Conservation (phyloP, 2,797 vertebrate genomes). For the Trachurus trachurus region DNA sequence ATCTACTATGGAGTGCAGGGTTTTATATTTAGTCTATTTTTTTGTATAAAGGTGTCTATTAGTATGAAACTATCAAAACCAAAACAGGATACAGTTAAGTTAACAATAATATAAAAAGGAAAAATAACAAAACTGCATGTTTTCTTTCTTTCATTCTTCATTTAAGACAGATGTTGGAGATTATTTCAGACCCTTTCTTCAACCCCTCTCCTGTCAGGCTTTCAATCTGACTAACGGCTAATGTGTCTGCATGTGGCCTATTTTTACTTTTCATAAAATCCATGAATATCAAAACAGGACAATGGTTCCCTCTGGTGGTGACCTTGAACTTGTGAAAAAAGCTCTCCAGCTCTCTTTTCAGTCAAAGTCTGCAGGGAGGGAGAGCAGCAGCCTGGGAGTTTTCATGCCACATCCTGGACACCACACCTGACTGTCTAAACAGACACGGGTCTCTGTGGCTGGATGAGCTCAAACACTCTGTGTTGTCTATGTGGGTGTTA, state of each 20-base stretch:
- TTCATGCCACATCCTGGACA: conserved; percentile 68
- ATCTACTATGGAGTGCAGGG: background rate
- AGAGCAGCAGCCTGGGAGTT: background rate
- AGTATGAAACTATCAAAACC: too few species aligned
- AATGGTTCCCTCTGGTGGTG: background rate
- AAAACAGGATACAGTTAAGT: too few species aligned
- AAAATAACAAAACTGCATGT: too few species aligned
- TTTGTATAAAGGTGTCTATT: background rate
- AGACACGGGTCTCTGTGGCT: conserved; percentile 35
- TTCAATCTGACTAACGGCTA: background rate
- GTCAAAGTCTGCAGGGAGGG: conserved; percentile 5
- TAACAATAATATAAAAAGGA: too few species aligned
- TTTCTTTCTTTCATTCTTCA: too few species aligned
- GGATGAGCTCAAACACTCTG: conserved; percentile 15
- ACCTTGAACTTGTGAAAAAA: background rate
- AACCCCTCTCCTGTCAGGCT: background rate
- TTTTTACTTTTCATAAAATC: background rate
- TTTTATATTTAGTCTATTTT: background rate
- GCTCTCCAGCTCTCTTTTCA: background rate
- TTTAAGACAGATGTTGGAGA: too few species aligned
- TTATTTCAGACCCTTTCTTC: background rate
- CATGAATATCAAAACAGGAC: conserved; percentile 24
- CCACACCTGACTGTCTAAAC: conserved; percentile 72
- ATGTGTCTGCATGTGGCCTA: too few species aligned
- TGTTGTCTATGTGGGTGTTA: conserved; percentile 47